Evolutionary conservation across 2,888 invertebrate species (phyloP), one percentile per base, ranked within the genome.

Genomic region (Lasioglossum leucozonium): DNA sequence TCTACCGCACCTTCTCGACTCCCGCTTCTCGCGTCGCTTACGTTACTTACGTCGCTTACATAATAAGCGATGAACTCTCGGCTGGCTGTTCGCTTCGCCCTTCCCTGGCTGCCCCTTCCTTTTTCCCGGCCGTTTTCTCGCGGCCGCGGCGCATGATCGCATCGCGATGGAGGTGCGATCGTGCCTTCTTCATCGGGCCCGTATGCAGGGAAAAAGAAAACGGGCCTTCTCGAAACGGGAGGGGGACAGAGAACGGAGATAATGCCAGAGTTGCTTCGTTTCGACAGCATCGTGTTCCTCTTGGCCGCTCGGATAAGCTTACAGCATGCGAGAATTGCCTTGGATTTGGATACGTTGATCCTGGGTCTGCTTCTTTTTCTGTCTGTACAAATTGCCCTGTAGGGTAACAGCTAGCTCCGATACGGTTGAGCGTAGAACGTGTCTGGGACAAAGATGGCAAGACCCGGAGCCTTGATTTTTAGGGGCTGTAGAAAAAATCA

Each of bases 21-120:
- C 87, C 86, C 87, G 85, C 89, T 87, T 26, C 89, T 84, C 88
- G 84, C 84, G 87, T 88, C 87, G 81, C 89, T 92, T 92, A 91
- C 90, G 92, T 83, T 83, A 81, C 89, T 90, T 91, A 90, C 87
- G 88, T 88, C 87, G 83, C 89, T 92, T 92, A 91, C 91, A 91
- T 90, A 92, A 92, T 81, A 85, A 87, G 62, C 85, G 85, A 85
- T 84, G 87, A 85, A 89, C 90, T 90, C 90, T 81, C 82, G 79
- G 30, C 44, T 72, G 77, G 82, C 88, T 77, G 71, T 34, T 81
- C 74, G 74, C 81, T 58, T 82, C 75, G 26, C 84, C 58, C 76
- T n/a, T 47, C 72, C 55, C 44, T 44, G n/a, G 47, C 65, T 16
- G 62, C 37, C 77, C 51, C 58, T 40, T 75, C 42, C 42, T 67